Evolutionary conservation across 2,113 vertebrate genomes (phyloP), one percentile per base, ranked within the genome.

Genomic region (Nansenia antarctica): DNA sequence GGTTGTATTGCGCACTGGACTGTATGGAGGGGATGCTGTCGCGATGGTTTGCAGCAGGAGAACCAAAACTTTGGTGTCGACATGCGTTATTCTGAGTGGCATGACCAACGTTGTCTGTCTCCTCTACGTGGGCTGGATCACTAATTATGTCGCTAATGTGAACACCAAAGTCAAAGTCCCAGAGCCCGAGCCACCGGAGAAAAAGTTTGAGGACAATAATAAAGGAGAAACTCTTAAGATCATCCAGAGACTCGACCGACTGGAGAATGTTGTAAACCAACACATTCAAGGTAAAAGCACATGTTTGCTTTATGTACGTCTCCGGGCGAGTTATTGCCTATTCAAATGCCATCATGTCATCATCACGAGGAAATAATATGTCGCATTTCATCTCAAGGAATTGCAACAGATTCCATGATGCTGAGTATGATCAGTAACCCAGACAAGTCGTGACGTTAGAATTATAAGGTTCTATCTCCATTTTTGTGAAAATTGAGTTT

Each of bases 21-120:
- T 93, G 83, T 93, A 92, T 94, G 96, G 95, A 96, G 95, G n/a
- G 89, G 90, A 92, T 89, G n/a, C n/a, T n/a, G 88, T 89, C 90
- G 96, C 93, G 74, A 99, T 99, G 97, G 92, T 94, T 88, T 98
- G 95, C 92, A 92, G 94, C 87, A 93, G 96, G 90, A 98, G 96
- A 93, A 96, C 95, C 87, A 98, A 98, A 96, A 96, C 97, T 94
- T 95, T 99, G 88, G 96, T 99, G 91, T 98, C 96, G 85, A 97
- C 95, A 71, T 99, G 97, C 82, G 96, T 99, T 86, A 97, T 99
- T 88, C 89, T 98, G 87, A 98, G 96, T 84, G 97, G 96, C 68
- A 95, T 98, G 95, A 98, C 95, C 92, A 99, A 99, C 88, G 95
- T 98, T 84, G 92, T 96, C 68, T 98, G 96, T 77, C 91, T 99